phyloP scores from a whole-genome alignment of 2,797 vertebrate species.

The Syndactyla subalaris region DNA sequence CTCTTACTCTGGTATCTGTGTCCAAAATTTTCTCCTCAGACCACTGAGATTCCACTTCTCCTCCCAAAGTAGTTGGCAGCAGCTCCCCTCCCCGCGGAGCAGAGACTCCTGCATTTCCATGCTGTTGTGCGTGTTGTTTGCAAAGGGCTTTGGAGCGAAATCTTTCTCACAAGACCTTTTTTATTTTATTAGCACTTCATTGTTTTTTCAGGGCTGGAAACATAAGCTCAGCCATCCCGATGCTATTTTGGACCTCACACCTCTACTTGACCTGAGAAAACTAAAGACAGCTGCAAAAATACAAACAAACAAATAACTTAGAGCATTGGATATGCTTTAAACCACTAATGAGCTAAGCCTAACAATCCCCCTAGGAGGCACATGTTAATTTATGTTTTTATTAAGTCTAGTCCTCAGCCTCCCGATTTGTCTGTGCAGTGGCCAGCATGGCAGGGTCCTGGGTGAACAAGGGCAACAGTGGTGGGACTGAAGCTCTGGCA shows the following conservation, averaged over 20 bases:
- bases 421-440: not conserved
- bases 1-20: not conserved
- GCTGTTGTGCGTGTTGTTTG: constrained; percentile 5
- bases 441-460: not conserved
- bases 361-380: constrained; percentile 36
- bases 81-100: not conserved
- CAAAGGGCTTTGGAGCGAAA: constrained; percentile 9
- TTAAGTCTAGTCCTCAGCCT: constrained; percentile 48
- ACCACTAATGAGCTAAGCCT: constrained; percentile 51
- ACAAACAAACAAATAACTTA: constrained; percentile 69
- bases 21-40: constrained; percentile 26
- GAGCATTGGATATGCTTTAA: constrained; percentile 51
- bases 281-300: constrained; percentile 75
- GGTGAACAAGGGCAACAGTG: not conserved
- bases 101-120: constrained; percentile 25
- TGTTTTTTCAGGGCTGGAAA: constrained; percentile 69
- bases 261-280: constrained; percentile 64
- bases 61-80: constrained; percentile 54
- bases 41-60: constrained; percentile 5
- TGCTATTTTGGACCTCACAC: constrained; percentile 70
- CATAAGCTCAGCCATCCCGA: constrained; percentile 42
- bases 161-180: constrained; percentile 11
- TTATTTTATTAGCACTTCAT: constrained; percentile 49
- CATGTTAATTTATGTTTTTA: constrained; percentile 61
- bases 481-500: not conserved